phyloP scores from a whole-genome alignment of 2,888 invertebrate genomes.

The Oasisia sp. region DNA sequence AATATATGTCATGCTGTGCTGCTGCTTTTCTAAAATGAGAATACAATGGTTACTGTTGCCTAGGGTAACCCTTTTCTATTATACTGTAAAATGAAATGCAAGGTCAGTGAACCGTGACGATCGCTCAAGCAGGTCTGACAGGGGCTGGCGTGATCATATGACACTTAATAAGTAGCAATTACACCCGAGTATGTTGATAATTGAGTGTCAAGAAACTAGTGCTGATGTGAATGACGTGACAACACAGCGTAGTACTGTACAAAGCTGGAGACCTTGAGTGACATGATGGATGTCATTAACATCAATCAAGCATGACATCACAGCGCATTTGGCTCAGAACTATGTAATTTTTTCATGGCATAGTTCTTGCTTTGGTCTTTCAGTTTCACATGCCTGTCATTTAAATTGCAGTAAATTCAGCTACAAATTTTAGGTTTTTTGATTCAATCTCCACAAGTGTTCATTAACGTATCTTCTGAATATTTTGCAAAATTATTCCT shows the following conservation, averaged over 20 bases:
- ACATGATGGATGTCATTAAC: neutral
- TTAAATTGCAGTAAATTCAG: neutral
- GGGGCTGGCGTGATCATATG: conserved; percentile 1
- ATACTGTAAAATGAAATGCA: neutral
- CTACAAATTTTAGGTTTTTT: too few species aligned
- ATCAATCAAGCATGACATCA: neutral
- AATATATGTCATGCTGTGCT: neutral
- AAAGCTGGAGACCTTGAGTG: neutral
- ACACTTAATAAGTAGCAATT: neutral
- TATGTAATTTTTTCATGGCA: neutral
- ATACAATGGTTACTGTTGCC: neutral
- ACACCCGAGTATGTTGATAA: too few species aligned
- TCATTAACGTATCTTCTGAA: too few species aligned
- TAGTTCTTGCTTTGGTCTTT: neutral
- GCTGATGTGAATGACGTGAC: too few species aligned
- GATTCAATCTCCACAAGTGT: too few species aligned
- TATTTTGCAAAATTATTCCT: too few species aligned
- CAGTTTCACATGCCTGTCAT: neutral
- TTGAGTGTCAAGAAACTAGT: too few species aligned
- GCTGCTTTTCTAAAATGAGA: neutral
- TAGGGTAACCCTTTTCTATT: neutral
- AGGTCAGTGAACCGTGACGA: neutral
- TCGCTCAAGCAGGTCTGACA: neutral
- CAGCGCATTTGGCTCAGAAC: neutral
- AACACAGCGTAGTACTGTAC: neutral